A percentile compares a stretch with the other conserved stretches of the same genome.
Evolutionary conservation across 2,888 invertebrate genomes (phyloP).

Genomic region (Scaeva pyrastri): DNA sequence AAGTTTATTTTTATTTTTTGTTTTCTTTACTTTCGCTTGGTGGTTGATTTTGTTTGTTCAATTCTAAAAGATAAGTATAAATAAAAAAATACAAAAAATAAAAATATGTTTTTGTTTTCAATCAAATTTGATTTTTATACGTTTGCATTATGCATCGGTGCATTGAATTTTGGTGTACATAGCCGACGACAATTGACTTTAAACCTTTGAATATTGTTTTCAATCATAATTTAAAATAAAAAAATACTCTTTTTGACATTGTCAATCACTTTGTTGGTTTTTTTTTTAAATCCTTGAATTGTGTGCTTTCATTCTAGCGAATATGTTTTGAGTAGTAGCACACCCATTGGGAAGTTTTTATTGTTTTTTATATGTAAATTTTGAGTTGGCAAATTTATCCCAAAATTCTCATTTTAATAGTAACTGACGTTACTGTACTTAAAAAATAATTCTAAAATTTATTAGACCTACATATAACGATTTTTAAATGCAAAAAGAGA

Average conservation of each 20-base stretch:
- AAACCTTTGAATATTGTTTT: background rate
- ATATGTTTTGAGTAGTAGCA: too few relatives aligned
- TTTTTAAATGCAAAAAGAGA: too few relatives aligned
- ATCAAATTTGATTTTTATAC: conserved; percentile 51
- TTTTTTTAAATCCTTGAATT: background rate
- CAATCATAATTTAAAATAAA: background rate
- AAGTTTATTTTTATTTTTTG: background rate
- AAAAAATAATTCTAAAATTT: too few relatives aligned
- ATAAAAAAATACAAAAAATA: conserved; percentile 21
- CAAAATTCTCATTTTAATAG: too few relatives aligned
- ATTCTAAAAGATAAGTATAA: conserved; percentile 63
- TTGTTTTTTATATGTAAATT: too few relatives aligned
- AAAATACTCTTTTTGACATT: background rate
- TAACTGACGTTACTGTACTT: too few relatives aligned
- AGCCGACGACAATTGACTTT: conserved; percentile 15
- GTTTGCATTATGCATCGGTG: conserved; percentile 47
- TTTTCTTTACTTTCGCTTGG: conserved; percentile 25
- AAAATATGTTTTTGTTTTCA: conserved; percentile 24
- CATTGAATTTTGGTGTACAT: conserved; percentile 62
- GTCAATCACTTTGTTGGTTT: too few relatives aligned
- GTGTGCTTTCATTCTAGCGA: too few relatives aligned
- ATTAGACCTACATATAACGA: too few relatives aligned
- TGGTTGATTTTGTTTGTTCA: conserved; percentile 58
- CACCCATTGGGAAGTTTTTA: too few relatives aligned
- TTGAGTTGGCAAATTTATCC: too few relatives aligned